Percentiles rank a stretch among this genome's conserved stretches.
These are phyloP conservation scores for Mormoops blainvillei DNA, from an alignment of 2,113 vertebrate genomes.

Conservation along the genomic window DNA sequence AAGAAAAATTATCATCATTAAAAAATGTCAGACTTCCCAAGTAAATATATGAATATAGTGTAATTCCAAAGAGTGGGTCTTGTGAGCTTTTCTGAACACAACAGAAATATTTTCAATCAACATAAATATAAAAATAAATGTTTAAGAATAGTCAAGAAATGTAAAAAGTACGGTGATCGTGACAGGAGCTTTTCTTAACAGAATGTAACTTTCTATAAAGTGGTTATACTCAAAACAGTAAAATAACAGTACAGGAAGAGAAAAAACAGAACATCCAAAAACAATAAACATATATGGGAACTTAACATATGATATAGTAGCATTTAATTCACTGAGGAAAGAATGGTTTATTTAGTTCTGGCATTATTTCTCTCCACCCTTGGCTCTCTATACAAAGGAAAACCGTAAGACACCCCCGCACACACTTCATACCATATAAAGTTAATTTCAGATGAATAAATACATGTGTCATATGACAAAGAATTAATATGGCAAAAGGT, in stretches of 20 bases:
- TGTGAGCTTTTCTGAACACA: conserved; percentile 4
- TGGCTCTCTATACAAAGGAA: neutral
- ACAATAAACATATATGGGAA: neutral
- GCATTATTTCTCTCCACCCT: neutral
- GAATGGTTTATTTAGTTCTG: neutral
- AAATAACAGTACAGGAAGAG: conserved; percentile 1
- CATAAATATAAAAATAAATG: neutral
- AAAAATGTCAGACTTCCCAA: neutral
- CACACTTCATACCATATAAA: neutral
- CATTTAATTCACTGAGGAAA: neutral
- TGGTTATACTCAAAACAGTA: neutral
- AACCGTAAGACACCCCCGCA: neutral
- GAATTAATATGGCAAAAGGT: neutral
- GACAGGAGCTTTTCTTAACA: neutral
- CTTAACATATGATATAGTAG: neutral
- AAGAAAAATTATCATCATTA: neutral
- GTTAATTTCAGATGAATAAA: conserved; percentile 10
- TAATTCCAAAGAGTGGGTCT: neutral
- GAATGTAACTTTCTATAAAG: neutral
- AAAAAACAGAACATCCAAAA: conserved; percentile 41
- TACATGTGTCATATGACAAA: neutral
- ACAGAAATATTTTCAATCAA: neutral
- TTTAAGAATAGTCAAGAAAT: neutral
- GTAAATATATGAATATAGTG: neutral
- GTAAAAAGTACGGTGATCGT: neutral